Evolutionary conservation across 1,140 invertebrate species (phyloP), one percentile per base, ranked within the genome.

Genomic region (Helicoverpa zea): DNA sequence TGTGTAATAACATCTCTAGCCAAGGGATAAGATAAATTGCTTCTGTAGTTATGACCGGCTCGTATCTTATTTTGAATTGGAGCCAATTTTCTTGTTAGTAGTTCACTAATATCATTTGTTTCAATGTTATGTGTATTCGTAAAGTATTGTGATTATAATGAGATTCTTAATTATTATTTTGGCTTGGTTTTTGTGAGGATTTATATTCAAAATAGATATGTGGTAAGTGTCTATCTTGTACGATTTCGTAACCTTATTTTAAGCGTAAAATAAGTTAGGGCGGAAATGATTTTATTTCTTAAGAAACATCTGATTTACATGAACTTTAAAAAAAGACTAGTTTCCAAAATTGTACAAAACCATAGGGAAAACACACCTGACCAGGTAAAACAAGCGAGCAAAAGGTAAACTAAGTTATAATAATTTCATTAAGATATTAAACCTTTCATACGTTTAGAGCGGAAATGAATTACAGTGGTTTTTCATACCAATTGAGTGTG

Each of bases 21-120:
- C 58, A 76, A 76, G 58, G 73, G 73, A 51, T 76, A 76, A 76
- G 73, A 61, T 63, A 76, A 30, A 76, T 61, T 30, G 56, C 56
- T 76, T 43, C 52, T 10, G 51, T 51, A 76, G 58, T 76, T 76
- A 76, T 63, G 73, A 47, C 10, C 73, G 18, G 43, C 64, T 47
- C 23, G 56, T 76, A 76, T 76, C 73, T 76, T 51, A 61, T 76
- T 76, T 76, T 76, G 73, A 76, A 76, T 29, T 16, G 30, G 16
- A 51, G 73, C 73, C 73, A 76, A 76, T 76, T 76, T 58, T 63
- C 58, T 76, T 63, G 47, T 54, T 29, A 18, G 16, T 68, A 18
- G 64, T 52, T 72, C 23, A 16, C 70, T 76, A 47, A 61, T 61
- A 61, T n/a, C 35, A 23, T 76, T 63, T 76, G 18, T 51, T 76